Evolutionary conservation across 2,797 vertebrate species (phyloP).

Genomic region (Limnodromus scolopaceus): DNA sequence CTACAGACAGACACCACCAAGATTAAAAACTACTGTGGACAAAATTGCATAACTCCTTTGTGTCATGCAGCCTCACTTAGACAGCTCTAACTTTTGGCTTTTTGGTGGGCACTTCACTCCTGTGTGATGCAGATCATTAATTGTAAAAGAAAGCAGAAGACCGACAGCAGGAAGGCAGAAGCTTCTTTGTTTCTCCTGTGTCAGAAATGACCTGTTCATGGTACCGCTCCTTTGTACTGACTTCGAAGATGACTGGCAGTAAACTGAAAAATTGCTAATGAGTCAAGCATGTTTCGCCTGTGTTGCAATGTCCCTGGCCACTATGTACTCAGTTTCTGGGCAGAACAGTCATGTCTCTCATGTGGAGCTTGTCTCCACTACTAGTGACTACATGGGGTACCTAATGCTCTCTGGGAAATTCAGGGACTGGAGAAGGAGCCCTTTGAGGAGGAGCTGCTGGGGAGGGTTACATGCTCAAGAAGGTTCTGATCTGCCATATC

Average conservation of each 20-base stretch:
- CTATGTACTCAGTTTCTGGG: background rate
- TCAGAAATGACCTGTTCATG: background rate
- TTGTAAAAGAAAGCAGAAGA: background rate
- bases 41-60: background rate
- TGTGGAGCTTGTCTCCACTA: background rate
- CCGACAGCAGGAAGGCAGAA: rapidly evolving
- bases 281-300: background rate
- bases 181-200: background rate
- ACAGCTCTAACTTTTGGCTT: background rate
- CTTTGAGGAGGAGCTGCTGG: background rate
- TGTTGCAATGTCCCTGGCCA: background rate
- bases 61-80: background rate
- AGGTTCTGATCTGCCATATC: background rate
- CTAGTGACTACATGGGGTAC: background rate
- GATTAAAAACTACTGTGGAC: background rate
- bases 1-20: background rate
- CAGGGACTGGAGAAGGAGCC: background rate
- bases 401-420: background rate
- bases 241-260: background rate
- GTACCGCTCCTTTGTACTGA: background rate
- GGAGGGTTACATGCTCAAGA: background rate
- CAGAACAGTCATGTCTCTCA: background rate
- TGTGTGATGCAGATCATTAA: background rate
- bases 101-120: background rate
- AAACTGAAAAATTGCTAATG: background rate